phyloP scores from a whole-genome alignment of 92 coral and sea anemone species.

The Paramuricea clavata region DNA sequence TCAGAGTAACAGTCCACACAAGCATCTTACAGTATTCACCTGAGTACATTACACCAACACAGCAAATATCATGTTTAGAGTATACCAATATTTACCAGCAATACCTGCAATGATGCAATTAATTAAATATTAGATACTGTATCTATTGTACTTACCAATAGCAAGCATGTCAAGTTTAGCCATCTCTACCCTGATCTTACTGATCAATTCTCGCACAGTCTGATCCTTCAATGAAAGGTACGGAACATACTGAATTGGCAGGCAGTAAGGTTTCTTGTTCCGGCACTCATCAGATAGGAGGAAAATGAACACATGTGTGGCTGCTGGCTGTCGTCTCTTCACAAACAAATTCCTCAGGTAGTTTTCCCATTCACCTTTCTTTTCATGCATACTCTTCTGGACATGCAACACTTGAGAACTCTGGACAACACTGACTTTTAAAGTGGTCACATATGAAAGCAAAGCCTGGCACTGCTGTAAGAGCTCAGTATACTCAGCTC shows the following conservation, averaged over 20 bases:
- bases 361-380: neutral
- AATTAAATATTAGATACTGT: too few species aligned
- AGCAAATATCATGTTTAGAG: too few species aligned
- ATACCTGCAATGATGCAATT: too few species aligned
- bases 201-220: slow-evolving; percentile 63
- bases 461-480: slow-evolving; percentile 65
- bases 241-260: slow-evolving; percentile 29
- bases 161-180: neutral
- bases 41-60: too few species aligned
- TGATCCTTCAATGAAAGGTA: slow-evolving; percentile 37
- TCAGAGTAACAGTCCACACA: too few species aligned
- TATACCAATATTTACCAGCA: too few species aligned
- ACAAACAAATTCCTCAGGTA: neutral
- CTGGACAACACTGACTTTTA: neutral
- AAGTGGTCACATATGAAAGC: neutral
- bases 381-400: too few species aligned
- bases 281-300: slow-evolving; percentile 10
- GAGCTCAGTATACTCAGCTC: slow-evolving; percentile 71
- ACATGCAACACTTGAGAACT: neutral
- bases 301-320: slow-evolving; percentile 12
- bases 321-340: slow-evolving; percentile 1
- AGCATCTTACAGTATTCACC: too few species aligned
- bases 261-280: slow-evolving; percentile 4
- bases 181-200: slow-evolving; percentile 12
- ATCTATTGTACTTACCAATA: neutral